These are phyloP conservation scores for Eurystomus gularis DNA, from an alignment of 2,113 vertebrate genomes.

Conservation along the genomic window DNA sequence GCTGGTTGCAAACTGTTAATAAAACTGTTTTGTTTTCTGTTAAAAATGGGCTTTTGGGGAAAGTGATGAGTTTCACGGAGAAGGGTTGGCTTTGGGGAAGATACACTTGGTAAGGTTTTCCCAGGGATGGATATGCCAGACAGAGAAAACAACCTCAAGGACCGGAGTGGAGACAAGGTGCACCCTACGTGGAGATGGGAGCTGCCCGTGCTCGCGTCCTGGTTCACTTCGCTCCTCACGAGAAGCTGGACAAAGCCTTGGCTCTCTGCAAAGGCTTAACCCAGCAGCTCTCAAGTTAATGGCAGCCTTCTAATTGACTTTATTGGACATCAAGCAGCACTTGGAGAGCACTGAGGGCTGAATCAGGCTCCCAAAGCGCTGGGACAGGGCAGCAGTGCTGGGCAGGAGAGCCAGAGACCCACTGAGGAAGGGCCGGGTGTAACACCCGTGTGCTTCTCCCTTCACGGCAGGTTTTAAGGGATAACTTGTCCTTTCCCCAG, in stretches of 20 bases:
- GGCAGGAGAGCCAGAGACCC: background rate
- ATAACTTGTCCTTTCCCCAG: background rate
- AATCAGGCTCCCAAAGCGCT: background rate
- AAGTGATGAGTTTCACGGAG: background rate
- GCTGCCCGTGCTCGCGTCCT: background rate
- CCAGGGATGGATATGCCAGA: background rate
- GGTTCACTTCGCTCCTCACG: rapidly evolving
- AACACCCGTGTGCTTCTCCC: background rate
- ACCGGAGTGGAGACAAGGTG: background rate
- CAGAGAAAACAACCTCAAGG: background rate
- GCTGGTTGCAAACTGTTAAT: background rate
- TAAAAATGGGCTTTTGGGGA: background rate
- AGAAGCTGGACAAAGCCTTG: background rate
- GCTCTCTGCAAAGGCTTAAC: background rate
- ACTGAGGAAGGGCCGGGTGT: rapidly evolving
- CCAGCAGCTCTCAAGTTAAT: background rate
- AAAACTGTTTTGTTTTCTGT: background rate
- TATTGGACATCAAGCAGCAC: background rate
- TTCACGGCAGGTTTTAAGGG: background rate
- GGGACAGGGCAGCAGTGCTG: background rate
- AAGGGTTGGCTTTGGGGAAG: background rate
- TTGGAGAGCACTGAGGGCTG: background rate
- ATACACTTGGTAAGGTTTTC: background rate
- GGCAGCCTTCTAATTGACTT: background rate
- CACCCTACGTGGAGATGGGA: rapidly evolving